Evolutionary conservation across 2,113 vertebrate genomes (phyloP), one percentile per base, ranked within the genome.

Genomic region (Sorex fumeus): DNA sequence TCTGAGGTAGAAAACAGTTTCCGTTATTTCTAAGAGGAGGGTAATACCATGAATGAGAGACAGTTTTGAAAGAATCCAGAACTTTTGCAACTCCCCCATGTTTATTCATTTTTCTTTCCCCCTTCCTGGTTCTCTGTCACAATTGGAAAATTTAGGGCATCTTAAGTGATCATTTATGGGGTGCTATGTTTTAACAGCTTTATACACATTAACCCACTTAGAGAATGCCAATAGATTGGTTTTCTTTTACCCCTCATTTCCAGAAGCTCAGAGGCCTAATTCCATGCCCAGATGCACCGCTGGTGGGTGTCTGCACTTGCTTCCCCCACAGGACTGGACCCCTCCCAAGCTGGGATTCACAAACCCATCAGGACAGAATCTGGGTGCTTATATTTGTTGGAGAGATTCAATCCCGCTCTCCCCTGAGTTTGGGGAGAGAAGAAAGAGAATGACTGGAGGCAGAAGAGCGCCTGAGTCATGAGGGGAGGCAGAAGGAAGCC

Each of bases 151-250:
- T 43, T 79, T 90, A 76, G 80, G 66, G 69, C 57, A 88, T 28
- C 93, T 72, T 90, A 82, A 91, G 36, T 64, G 69, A 82, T 87
- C 43, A 8, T 90, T 95, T 90, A 85, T 11, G 45, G 82, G 90
- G 78, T 32, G 34, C 47, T 82, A 11, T 60, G 64, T 75, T 75
- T 43, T 45, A 87, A 67, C n/a, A 50, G 75, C 74, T 95, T 93
- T 82, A 47, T 79, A 79, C 87, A 94, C 79, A 79, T 76, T 76
- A 94, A 80, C 84, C 60, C 45, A 69, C 67, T 34, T 66, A 79
- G 84, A 66, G n/a, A 57, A 74, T 60, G 72, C 60, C 60, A 67
- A 21, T 40, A 70, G 53, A 53, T 43, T 1, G 9, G 40, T 88
- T 91, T 89, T 87, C 50, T 78, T 82, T 74, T 21, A 4, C 27